Evolutionary conservation across 2,113 vertebrate species (phyloP), one percentile per base, ranked within the genome.

Genomic region (Grallaria varia): DNA sequence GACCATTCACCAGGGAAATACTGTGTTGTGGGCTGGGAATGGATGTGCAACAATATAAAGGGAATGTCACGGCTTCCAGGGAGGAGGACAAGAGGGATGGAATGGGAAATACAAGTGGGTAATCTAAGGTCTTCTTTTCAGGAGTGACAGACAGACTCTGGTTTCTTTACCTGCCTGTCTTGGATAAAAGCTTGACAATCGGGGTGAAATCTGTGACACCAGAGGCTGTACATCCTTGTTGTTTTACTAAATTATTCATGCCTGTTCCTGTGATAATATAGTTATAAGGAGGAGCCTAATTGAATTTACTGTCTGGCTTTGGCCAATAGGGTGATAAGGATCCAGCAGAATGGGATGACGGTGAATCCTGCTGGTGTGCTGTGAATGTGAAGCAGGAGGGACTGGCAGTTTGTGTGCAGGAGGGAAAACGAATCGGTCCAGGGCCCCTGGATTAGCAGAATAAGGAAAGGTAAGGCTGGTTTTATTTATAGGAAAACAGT

Each of bases 271-370:
- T 95, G 96, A 96, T 96, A 96, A 97, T 94, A 90, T 64, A 97
- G 93, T 92, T 97, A 93, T 95, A 89, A 97, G 97, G 97, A 97
- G 97, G 97, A 96, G 97, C 96, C 76, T 97, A 93, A 95, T 94
- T 94, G 87, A 93, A 97, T 96, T 97, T 96, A 94, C 92, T 96
- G 96, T 86, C 92, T 96, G 93, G 85, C 91, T 88, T 71, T 90
- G 94, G 92, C 97, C 97, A 97, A 97, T 97, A 58, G 93, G 93
- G 83, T 0, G 85, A 89, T 89, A 93, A 95, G 89, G 80, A 96
- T 93, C 90, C 87, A 8, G 92, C 79, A 96, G 93, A 95, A 94
- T 49, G 84, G 93, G 91, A 96, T 97, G 97, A 97, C 96, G 95
- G 91, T 68, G 90, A 90, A 96, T 92, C 84, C 91, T 96, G 96